Evolutionary conservation across 2,888 invertebrate species (phyloP), one percentile per base, ranked within the genome.

Genomic region (Elgonia sp.): DNA sequence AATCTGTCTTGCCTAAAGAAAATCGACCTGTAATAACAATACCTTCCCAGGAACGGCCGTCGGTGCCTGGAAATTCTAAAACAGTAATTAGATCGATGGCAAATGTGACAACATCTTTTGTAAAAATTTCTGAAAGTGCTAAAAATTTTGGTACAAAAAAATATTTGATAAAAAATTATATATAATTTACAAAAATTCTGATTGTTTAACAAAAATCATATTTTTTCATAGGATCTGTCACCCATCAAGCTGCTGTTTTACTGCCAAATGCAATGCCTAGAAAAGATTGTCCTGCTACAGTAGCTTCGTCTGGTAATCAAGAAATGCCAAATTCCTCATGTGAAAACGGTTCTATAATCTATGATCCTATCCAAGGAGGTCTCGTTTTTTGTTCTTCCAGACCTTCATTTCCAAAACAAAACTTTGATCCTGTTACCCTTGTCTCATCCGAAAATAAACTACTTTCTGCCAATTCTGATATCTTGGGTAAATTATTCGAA

Each of bases 181-280:
- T 20, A 50, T 14, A 14, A 16, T 16, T 6, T 53, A 53, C n/a
- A 42, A 4, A 57, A 57, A 57, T 57, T 57, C 55, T 57, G 20
- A 63, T 63, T 63, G 6, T 63, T 37, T 63, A 63, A 63, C n/a
- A 63, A 57, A 20, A 62, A 29, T 80, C n/a, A n/a, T 84, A 89
- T 86, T 82, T 63, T 63, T 63, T 37, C 37, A 63, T 63, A 63
- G 62, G 39, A 63, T 63, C 37, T 63, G 62, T 39, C 12, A 63
- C 16, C 14, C 20, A 37, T 12, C 62, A 63, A 63, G 57, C 3
- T 60, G 21, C 39, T 0, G 37, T 37, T 62, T 62, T 62, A 62
- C 37, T 62, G 37, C 62, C 62, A 62, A 62, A 62, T 14, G 16
- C 62, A 63, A 63, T 62, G 16, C 62, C 37, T 39, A 63, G 37